These are phyloP conservation scores for Agrilus biguttatus DNA, from an alignment of 2,888 invertebrate species.

Conservation along the genomic window DNA sequence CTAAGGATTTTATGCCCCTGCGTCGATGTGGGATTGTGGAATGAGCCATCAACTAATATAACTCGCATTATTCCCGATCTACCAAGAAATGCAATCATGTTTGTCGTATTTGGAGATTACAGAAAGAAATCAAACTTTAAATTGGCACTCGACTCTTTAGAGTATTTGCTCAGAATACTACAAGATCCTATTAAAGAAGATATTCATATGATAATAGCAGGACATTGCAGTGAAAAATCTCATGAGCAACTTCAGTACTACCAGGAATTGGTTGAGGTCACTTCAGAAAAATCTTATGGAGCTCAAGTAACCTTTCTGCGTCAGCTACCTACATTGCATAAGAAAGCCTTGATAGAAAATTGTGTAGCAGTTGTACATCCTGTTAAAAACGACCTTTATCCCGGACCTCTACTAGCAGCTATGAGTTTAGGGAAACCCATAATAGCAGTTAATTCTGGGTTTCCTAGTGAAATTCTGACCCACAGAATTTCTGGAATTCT, in stretches of 20 bases:
- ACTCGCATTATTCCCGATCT: constrained; percentile 23
- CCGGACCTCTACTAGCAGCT: constrained; percentile 22
- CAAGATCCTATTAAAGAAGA: constrained; percentile 17
- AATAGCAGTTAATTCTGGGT: constrained; percentile 23
- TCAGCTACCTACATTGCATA: constrained; percentile 21
- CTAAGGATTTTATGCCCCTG: constrained; percentile 20
- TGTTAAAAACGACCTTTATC: constrained; percentile 21
- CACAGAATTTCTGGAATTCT: constrained; percentile 25
- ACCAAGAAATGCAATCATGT: constrained; percentile 18
- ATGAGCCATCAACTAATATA: constrained; percentile 19
- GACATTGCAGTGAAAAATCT: constrained; percentile 16
- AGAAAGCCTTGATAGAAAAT: constrained; percentile 23
- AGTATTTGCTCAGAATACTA: constrained; percentile 18
- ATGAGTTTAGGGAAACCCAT: constrained; percentile 23
- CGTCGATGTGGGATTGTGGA: constrained; percentile 23
- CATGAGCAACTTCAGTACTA: constrained; percentile 20
- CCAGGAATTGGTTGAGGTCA: constrained; percentile 17
- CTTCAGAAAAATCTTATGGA: constrained; percentile 20
- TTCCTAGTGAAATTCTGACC: constrained; percentile 18
- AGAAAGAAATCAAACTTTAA: constrained; percentile 22
- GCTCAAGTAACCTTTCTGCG: constrained; percentile 24
- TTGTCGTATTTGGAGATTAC: constrained; percentile 23
- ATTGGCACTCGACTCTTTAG: constrained; percentile 23
- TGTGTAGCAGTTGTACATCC: constrained; percentile 22
- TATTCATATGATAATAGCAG: constrained; percentile 24